Percentiles rank a stretch among this genome's conserved stretches.
These are phyloP conservation scores for Mallateleia sp. DNA, from an alignment of 2,888 invertebrate genomes.

Conservation along the genomic window DNA sequence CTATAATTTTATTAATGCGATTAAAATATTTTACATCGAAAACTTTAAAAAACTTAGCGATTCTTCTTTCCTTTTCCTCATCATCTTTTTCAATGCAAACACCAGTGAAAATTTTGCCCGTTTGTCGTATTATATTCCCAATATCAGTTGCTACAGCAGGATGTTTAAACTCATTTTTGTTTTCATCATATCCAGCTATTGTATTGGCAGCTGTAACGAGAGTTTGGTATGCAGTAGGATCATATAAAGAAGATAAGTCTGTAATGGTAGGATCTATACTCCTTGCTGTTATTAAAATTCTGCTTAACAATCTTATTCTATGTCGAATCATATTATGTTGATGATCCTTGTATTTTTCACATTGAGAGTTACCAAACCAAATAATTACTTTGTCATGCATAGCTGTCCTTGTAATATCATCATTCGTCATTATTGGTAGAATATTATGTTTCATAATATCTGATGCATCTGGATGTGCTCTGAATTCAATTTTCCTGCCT, in stretches of 20 bases:
- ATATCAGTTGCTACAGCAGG: constrained; percentile 11
- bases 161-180: constrained; percentile 23
- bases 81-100: constrained; percentile 16
- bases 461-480: not conserved
- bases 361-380: constrained; percentile 31
- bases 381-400: constrained; percentile 21
- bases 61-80: not conserved
- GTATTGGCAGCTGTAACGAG: constrained; percentile 12
- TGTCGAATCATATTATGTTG: constrained; percentile 10
- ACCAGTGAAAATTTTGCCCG: not conserved
- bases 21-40: constrained; percentile 25
- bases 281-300: constrained; percentile 1
- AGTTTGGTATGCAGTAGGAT: not conserved
- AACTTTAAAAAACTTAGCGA: constrained; percentile 30
- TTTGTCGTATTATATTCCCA: constrained; percentile 26
- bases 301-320: constrained; percentile 4
- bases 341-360: constrained; percentile 17
- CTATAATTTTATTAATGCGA: constrained; percentile 15
- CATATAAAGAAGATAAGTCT: not conserved
- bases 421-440: constrained; percentile 5
- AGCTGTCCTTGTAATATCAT: not conserved
- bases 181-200: constrained; percentile 12
- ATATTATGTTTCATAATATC: constrained; percentile 7
- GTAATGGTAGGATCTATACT: not conserved
- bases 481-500: constrained; percentile 6